Evolutionary conservation across 2,797 vertebrate species (phyloP).

Genomic region (Triplophysa yarkandensis): DNA sequence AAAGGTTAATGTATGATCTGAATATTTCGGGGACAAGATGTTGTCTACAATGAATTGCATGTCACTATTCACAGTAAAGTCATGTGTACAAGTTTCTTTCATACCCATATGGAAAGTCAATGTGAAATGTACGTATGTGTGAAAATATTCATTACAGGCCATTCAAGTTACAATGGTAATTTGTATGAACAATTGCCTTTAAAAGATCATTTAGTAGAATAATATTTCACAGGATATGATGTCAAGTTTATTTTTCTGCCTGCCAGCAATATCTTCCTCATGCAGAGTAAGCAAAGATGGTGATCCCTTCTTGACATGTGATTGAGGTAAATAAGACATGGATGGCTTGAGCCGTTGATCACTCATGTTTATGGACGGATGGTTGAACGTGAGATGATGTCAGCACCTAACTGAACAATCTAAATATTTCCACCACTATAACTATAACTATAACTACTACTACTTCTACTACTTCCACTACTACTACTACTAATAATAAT

Average conservation of each 20-base stretch:
- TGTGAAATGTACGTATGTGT: constrained; percentile 35
- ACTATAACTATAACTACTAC: too few species aligned
- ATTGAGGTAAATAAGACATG: constrained; percentile 74
- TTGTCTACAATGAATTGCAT: constrained; percentile 57
- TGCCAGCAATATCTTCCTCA: constrained; percentile 12
- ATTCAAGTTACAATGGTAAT: neutral
- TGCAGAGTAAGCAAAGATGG: constrained; percentile 25
- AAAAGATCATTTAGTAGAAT: neutral
- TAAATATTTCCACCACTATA: too few species aligned
- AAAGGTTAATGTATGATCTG: constrained; percentile 71
- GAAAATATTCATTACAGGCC: constrained; percentile 1
- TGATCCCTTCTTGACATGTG: constrained; percentile 65
- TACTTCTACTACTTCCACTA: too few species aligned
- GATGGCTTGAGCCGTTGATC: constrained; percentile 64
- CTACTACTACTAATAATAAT: too few species aligned
- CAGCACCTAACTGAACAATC: constrained; percentile 66
- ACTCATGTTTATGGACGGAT: constrained; percentile 66
- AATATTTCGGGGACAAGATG: constrained; percentile 58
- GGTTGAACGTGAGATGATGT: constrained; percentile 61
- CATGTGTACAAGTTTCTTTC: constrained; percentile 35
- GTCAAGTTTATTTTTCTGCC: constrained; percentile 12
- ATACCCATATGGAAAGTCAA: constrained; percentile 30
- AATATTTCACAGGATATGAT: constrained; percentile 13
- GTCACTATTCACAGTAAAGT: constrained; percentile 44
- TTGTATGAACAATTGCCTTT: constrained; percentile 10